phyloP scores from a whole-genome alignment of 1,140 invertebrate species.

The Lineus longissimus region DNA sequence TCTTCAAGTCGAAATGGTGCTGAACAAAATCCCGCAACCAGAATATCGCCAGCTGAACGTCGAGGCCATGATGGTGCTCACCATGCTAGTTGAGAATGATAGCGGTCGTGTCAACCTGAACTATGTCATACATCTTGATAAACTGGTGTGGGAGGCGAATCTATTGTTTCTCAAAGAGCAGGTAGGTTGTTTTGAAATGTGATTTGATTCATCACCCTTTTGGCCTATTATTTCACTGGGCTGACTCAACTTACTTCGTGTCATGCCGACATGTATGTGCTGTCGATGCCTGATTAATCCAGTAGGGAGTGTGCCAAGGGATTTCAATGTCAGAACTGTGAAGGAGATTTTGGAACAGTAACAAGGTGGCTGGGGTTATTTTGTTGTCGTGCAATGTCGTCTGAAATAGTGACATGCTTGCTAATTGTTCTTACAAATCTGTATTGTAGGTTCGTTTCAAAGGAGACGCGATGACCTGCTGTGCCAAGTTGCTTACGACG shows the following conservation, averaged over 20 bases:
- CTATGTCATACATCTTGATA: constrained; percentile 75
- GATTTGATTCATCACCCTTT: too few relatives aligned
- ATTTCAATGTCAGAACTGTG: too few relatives aligned
- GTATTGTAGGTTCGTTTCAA: neutral
- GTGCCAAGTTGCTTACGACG: neutral
- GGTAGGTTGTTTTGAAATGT: constrained; percentile 60
- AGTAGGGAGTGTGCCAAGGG: too few relatives aligned
- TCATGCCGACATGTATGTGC: too few relatives aligned
- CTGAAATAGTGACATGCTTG: too few relatives aligned
- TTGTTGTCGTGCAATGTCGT: too few relatives aligned
- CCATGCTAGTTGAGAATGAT: constrained; percentile 65
- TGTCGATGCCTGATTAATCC: too few relatives aligned
- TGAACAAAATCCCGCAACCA: constrained; percentile 95
- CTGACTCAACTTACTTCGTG: too few relatives aligned
- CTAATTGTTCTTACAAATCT: too few relatives aligned
- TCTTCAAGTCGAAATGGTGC: constrained; percentile 91
- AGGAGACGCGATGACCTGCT: neutral
- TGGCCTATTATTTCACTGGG: too few relatives aligned
- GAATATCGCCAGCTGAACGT: constrained; percentile 97
- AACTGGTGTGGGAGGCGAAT: constrained; percentile 90
- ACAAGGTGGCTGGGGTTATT: too few relatives aligned
- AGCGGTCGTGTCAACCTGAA: constrained; percentile 70
- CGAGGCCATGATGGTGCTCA: constrained; percentile 94
- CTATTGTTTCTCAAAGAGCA: constrained; percentile 94
- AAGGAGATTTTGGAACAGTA: too few relatives aligned